Evolutionary conservation across 2,113 vertebrate species (phyloP).

Genomic region (Machaerirhynchus nigripectus): DNA sequence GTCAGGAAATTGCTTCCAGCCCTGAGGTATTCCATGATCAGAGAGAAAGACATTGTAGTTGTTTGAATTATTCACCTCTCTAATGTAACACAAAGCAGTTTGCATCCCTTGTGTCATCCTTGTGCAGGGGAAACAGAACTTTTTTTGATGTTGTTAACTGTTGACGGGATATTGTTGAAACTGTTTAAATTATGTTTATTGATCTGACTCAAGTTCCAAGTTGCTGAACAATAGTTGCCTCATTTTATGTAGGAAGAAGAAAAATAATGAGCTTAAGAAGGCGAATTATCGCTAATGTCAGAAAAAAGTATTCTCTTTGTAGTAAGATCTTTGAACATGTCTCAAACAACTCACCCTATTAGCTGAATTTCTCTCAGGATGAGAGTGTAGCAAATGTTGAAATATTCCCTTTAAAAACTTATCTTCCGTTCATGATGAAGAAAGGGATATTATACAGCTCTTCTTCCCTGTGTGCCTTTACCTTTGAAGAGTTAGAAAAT

Average conservation of each 20-base stretch:
- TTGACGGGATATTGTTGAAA: conserved; percentile 25
- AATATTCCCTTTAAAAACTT: neutral
- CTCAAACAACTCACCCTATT: neutral
- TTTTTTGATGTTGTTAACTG: conserved; percentile 39
- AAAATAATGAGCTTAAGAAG: conserved; percentile 25
- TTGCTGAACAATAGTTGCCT: neutral
- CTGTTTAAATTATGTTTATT: conserved; percentile 37
- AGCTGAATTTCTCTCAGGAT: neutral
- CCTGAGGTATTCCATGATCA: neutral
- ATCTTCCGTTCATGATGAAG: neutral
- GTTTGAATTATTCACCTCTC: conserved; percentile 51
- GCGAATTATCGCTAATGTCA: neutral
- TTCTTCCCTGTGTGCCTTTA: neutral
- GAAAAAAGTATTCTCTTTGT: neutral
- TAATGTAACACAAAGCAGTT: conserved; percentile 18
- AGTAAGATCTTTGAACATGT: neutral
- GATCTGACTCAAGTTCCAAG: neutral
- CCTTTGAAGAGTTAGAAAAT: conserved; percentile 16
- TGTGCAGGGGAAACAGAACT: conserved; percentile 9
- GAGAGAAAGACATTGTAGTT: neutral
- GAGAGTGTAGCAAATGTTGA: neutral
- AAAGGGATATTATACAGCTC: neutral
- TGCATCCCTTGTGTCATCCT: conserved; percentile 31
- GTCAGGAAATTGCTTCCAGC: neutral
- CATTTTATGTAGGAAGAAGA: neutral